Evolutionary conservation across 2,888 invertebrate species (phyloP).

Genomic region (Silvanus unidentatus): DNA sequence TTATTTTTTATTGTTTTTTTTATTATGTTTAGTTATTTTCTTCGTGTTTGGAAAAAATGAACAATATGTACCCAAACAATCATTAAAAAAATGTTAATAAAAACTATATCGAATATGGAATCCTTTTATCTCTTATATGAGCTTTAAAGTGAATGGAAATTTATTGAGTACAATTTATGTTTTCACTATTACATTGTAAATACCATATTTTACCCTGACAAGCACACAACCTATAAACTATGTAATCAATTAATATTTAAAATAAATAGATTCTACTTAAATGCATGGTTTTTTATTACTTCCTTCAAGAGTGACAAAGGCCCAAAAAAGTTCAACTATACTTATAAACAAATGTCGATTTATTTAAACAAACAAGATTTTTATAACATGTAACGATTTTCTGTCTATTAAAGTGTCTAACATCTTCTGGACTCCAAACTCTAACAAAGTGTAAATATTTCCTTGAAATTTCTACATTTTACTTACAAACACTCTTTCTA

Average conservation of each 20-base stretch:
- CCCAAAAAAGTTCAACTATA: too few species aligned
- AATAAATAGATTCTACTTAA: slow-evolving; percentile 47
- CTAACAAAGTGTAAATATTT: too few species aligned
- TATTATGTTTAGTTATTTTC: slow-evolving; percentile 17
- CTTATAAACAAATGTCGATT: too few species aligned
- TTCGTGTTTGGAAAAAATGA: slow-evolving; percentile 19
- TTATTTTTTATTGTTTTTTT: slow-evolving; percentile 24
- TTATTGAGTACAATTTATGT: slow-evolving; percentile 45
- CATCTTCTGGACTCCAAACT: too few species aligned
- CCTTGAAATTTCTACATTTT: too few species aligned
- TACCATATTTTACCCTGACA: slow-evolving; percentile 48
- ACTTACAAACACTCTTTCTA: too few species aligned
- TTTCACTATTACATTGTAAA: slow-evolving; percentile 48
- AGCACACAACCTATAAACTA: slow-evolving; percentile 48
- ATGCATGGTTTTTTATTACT: neutral
- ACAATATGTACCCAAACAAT: slow-evolving; percentile 21
- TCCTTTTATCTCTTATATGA: slow-evolving; percentile 34
- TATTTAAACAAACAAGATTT: too few species aligned
- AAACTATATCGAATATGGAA: slow-evolving; percentile 23
- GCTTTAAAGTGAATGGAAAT: slow-evolving; percentile 36
- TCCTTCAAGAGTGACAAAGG: too few species aligned
- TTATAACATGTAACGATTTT: too few species aligned
- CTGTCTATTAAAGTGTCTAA: too few species aligned
- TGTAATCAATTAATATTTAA: slow-evolving; percentile 50
- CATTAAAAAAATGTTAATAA: slow-evolving; percentile 19